phyloP scores from a whole-genome alignment of 92 coral and sea anemone species.

The Parazoanthus darwini region DNA sequence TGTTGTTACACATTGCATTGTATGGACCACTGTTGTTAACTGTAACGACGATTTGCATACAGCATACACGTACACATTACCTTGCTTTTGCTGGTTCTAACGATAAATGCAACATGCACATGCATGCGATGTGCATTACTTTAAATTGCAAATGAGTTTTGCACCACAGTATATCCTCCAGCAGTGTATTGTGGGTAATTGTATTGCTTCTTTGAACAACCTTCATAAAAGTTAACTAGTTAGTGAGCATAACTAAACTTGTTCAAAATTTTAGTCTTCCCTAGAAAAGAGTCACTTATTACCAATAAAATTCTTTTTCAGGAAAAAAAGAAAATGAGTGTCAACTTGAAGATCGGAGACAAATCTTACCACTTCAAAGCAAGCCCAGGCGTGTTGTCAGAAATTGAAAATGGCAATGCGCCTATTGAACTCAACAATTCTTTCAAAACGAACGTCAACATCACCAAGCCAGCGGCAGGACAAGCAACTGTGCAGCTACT shows the following conservation, averaged over 20 bases:
- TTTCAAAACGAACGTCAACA: not conserved
- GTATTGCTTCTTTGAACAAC: no score
- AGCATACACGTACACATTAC: no score
- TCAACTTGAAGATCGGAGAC: slow-evolving; percentile 69
- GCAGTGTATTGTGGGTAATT: no score
- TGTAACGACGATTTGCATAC: no score
- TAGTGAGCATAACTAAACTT: no score
- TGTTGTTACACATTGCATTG: no score
- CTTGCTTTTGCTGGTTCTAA: no score
- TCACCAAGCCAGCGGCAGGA: not conserved
- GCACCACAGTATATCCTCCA: no score
- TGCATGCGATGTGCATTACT: no score
- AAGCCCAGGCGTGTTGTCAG: slow-evolving; percentile 42
- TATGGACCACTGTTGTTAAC: no score
- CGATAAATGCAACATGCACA: no score
- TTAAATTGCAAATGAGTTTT: no score
- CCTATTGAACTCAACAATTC: slow-evolving; percentile 17
- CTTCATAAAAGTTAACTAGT: not conserved
- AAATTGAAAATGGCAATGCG: slow-evolving; percentile 72
- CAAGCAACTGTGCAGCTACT: slow-evolving; percentile 3
- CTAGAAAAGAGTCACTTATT: not conserved
- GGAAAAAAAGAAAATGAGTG: slow-evolving; percentile 70
- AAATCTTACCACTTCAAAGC: slow-evolving; percentile 66
- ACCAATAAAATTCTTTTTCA: not conserved
- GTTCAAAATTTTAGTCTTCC: not conserved